A percentile compares a stretch with the other conserved stretches of the same genome.
phyloP scores from a whole-genome alignment of 2,888 invertebrate species.

The Cryptophagus acutangulus region DNA sequence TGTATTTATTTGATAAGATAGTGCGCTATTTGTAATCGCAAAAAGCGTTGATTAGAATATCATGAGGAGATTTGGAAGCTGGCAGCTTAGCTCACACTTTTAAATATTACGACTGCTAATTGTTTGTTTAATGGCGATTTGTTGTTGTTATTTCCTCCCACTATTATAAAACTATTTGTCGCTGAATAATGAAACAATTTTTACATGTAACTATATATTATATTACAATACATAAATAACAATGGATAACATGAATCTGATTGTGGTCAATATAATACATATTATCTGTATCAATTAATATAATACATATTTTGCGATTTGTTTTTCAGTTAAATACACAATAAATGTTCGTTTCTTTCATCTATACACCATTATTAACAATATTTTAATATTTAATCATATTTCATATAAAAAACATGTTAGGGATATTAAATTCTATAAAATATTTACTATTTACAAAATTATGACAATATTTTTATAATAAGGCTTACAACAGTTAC shows the following conservation, averaged over 20 bases:
- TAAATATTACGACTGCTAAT: too few relatives aligned
- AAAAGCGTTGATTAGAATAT: too few relatives aligned
- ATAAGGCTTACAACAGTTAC: conserved; percentile 6
- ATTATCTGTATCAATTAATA: conserved; percentile 3
- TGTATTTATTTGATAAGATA: too few relatives aligned
- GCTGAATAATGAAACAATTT: too few relatives aligned
- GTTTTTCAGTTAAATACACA: conserved; percentile 4
- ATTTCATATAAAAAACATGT: not conserved
- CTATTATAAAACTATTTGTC: too few relatives aligned
- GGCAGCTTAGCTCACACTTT: too few relatives aligned
- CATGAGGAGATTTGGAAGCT: too few relatives aligned
- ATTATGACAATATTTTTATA: conserved; percentile 5
- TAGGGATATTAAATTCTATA: not conserved
- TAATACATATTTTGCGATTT: not conserved
- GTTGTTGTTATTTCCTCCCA: too few relatives aligned
- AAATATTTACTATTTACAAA: not conserved
- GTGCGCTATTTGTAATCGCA: too few relatives aligned
- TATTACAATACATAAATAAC: conserved; percentile 7
- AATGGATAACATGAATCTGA: conserved; percentile 7
- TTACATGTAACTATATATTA: conserved; percentile 8
- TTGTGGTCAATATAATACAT: conserved; percentile 6
- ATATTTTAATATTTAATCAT: conserved; percentile 3
- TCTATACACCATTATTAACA: conserved; percentile 4
- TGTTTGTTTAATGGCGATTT: too few relatives aligned
- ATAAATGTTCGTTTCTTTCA: conserved; percentile 4